Evolutionary conservation across 1,140 invertebrate genomes (phyloP), one percentile per base, ranked within the genome.

Genomic region (Diploscapter pachys): DNA sequence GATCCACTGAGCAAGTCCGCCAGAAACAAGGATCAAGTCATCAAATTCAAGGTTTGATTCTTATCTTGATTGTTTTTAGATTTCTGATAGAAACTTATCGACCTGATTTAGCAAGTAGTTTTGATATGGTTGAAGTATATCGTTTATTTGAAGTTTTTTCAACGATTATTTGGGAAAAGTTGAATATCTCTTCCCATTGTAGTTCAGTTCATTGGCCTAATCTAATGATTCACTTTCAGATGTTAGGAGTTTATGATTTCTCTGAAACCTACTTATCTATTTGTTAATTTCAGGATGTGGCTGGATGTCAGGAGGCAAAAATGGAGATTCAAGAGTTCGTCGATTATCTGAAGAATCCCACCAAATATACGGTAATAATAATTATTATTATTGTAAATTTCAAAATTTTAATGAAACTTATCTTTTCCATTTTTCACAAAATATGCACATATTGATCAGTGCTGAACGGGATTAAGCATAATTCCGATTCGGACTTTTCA

Each of bases 251-350:
- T 31, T 31, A 31, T 31, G 31, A 31, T 31, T 31, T 31, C 31
- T 31, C 31, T 11, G 57, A 59, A 31, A 59, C 9, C 9, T 11
- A 59, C 31, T 11, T 59, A 59, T 11, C 9, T 11, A 59, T 59
- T 31, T 59, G 1, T n/a, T 8, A 2, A 11, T 68, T 68, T 54
- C 5, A 68, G 61, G 96, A 99, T 87, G 96, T 99, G 8, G 96
- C 96, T 61, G 97, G 97, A 5, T 88, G 98, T 3, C 91, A 91
- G 80, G 96, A 99, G 88, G 95, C 96, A 0, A 99, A 99, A 88
- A 87, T 92, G 76, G 97, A 99, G 90, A 91, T 99, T 2, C 95
- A 92, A 89, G 97, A 99, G 88, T 98, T 99, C 88, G 93, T 99
- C 0, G 95, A 98, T 88, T 99, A 98, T 86, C 87, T 99, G 0